Base-by-base conservation (phyloP, 2,888 invertebrate genomes). In the Nomada goodeniana region DNA sequence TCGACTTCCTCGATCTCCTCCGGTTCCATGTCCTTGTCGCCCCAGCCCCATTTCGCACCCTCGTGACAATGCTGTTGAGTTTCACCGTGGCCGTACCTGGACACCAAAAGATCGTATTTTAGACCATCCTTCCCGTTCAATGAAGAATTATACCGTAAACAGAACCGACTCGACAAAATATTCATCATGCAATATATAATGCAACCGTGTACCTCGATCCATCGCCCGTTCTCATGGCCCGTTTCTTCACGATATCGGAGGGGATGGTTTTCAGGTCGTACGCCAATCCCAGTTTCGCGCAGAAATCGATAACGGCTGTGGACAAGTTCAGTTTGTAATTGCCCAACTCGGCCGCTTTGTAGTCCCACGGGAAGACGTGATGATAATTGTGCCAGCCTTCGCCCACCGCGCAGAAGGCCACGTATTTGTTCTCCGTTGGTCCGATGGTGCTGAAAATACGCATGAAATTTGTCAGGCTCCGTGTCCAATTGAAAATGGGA, bases 381-480 rank as follows among this genome's bases (percentile, higher is more conserved):
- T 98, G 98, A 93, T 98, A 98, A 94, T 98, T 98, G 94, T 98
- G 98, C 97, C 98, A 98, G 3, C 98, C 98, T 91, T 97, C 97
- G 26, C 97, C 97, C 63, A 96, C 94, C 0, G 97, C 96, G 55
- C 95, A 94, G 10, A 96, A 93, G 0, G 96, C 96, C 0, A 97
- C 97, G 0, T 94, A 89, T 79, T 94, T 93, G 90, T 96, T 97
- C 92, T 98, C 96, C 1, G 96, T 96, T 0, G 97, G 96, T 88
- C 96, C 96, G 90, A 96, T 96, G 77, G 94, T 94, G 86, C 96
- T 96, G 93, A 93, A 89, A 91, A 64, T 9, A 44, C 1, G 47
- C 47, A 47, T 47, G 13, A 3, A 3, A 47, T 47, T 47, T 15
- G 47, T 47, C 13, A 47, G 15, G 36, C 7, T 36, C 36, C 36